Evolutionary conservation across 2,888 invertebrate genomes (phyloP).

Genomic region (Pheosia tremula): DNA sequence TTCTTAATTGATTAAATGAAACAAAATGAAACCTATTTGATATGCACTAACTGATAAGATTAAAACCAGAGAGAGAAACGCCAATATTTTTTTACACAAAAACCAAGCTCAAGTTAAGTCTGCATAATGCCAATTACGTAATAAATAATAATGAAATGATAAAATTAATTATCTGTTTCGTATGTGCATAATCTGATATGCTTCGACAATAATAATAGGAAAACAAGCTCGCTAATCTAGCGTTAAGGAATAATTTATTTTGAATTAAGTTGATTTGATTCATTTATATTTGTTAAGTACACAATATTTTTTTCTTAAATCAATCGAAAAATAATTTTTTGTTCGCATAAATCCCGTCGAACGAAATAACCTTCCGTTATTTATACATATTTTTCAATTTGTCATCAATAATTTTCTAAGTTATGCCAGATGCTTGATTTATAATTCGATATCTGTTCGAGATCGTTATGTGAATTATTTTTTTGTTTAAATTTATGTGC

Average conservation of each 20-base stretch:
- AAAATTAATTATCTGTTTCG: constrained; percentile 21
- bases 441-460: background rate
- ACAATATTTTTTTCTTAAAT: background rate
- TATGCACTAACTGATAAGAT: background rate
- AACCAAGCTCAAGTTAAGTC: constrained; percentile 4
- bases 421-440: background rate
- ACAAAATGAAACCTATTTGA: no score
- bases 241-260: constrained; percentile 19
- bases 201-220: constrained; percentile 20
- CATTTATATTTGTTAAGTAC: constrained; percentile 7
- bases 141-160: constrained; percentile 16
- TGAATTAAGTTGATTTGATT: constrained; percentile 10
- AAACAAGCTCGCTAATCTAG: constrained; percentile 20
- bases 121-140: constrained; percentile 6
- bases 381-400: background rate
- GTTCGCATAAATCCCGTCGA: background rate
- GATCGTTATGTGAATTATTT: background rate
- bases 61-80: background rate
- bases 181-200: constrained; percentile 29
- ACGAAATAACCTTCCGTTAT: background rate
- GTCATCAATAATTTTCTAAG: background rate
- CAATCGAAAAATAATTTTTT: background rate
- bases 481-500: background rate
- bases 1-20: no score
- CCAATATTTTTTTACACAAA: background rate